Conservation (phyloP, 2,888 invertebrate genomes). For the Pogonocherus hispidulus region DNA sequence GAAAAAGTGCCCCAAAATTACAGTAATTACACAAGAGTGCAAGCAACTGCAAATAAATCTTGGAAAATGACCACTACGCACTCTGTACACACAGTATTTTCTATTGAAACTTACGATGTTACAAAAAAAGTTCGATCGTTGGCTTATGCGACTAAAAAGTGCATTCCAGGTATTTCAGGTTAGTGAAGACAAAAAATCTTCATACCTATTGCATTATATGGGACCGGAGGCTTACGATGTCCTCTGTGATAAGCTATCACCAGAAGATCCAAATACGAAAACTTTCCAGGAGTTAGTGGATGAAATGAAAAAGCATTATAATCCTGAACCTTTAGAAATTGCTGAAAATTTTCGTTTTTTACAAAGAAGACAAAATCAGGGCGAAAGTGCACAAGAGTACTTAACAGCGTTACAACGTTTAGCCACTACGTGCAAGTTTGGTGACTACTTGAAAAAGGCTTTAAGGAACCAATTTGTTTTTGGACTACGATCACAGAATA, state of each 20-base stretch:
- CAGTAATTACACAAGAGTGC: no score
- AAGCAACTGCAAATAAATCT: no score
- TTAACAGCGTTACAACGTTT: no score
- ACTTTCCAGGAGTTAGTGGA: conserved; percentile 25
- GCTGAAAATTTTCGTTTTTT: conserved; percentile 52
- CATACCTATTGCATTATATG: conserved; percentile 37
- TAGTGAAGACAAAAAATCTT: conserved; percentile 6
- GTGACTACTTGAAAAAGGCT: conserved; percentile 52
- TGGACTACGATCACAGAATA: conserved; percentile 46
- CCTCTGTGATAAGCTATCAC: conserved; percentile 42
- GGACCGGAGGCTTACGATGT: conserved; percentile 30
- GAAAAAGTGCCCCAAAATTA: no score
- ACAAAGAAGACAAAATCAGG: conserved; percentile 49
- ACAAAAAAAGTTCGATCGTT: conserved; percentile 26
- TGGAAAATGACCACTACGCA: no score
- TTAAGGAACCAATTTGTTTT: conserved; percentile 56
- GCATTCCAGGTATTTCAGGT: conserved; percentile 33
- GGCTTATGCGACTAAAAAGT: conserved; percentile 33
- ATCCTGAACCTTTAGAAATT: conserved; percentile 45
- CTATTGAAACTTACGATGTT: conserved; percentile 28
- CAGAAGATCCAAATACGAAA: conserved; percentile 19
- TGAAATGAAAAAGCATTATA: conserved; percentile 37
- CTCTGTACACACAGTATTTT: conserved; percentile 2
- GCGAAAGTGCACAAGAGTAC: conserved; percentile 48
- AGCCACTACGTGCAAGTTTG: no score